phyloP scores from a whole-genome alignment of 1,140 invertebrate genomes.

The Drosophila pseudoananassae region DNA sequence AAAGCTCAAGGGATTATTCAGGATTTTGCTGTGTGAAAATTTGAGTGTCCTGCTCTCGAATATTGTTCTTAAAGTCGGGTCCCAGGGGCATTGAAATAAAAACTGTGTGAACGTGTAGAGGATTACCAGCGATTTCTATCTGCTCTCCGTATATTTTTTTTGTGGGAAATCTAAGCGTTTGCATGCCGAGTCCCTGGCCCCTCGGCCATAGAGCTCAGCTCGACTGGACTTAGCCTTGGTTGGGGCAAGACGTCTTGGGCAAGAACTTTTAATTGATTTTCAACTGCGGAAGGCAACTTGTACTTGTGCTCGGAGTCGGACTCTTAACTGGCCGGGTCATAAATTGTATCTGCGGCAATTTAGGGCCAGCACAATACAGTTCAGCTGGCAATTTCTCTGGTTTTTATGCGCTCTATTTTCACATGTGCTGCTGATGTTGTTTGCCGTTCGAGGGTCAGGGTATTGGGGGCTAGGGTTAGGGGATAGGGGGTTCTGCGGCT shows the following conservation, averaged over 20 bases:
- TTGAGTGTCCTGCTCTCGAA: conserved; percentile 21
- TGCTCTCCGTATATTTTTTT: conserved; percentile 21
- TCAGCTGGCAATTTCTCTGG: conserved; percentile 43
- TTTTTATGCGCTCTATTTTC: conserved; percentile 69
- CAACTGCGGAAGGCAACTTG: conserved; percentile 53
- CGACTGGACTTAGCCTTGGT: conserved; percentile 29
- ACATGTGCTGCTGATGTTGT: conserved; percentile 52
- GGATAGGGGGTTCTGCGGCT: conserved; percentile 55
- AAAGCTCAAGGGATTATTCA: conserved; percentile 35
- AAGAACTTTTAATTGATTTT: conserved; percentile 82
- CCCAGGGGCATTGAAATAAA: conserved; percentile 33
- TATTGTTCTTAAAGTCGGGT: conserved; percentile 32
- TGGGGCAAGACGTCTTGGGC: conserved; percentile 55
- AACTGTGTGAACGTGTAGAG: conserved; percentile 41
- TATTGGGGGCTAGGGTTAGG: conserved; percentile 13
- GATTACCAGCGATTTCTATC: conserved; percentile 35
- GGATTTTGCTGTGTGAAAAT: conserved; percentile 38
- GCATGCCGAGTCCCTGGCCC: conserved; percentile 19
- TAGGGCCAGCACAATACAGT: conserved; percentile 54
- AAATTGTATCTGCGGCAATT: conserved; percentile 80
- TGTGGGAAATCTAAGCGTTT: conserved; percentile 32
- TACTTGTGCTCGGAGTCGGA: conserved; percentile 38
- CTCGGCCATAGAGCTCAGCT: conserved; percentile 27
- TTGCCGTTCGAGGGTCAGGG: conserved; percentile 11
- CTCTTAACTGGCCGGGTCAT: conserved; percentile 71